Evolutionary conservation across 2,888 invertebrate genomes (phyloP).

Genomic region (Anorthoa munda): DNA sequence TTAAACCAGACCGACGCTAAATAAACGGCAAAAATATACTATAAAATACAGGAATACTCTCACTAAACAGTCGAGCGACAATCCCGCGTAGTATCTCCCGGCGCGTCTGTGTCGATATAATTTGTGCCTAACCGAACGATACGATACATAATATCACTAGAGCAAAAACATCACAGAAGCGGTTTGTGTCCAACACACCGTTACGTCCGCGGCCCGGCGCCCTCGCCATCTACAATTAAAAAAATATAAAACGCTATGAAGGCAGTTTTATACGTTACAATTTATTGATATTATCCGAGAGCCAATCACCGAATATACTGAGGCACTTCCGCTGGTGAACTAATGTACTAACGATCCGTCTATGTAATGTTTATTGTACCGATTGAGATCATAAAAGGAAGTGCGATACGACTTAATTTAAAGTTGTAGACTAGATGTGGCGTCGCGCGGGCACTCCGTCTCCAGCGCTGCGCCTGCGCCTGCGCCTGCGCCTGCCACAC

Average conservation of each 20-base stretch:
- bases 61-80: constrained; percentile 70
- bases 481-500: no score
- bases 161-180: constrained; percentile 89
- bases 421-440: constrained; percentile 75
- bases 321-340: constrained; percentile 86
- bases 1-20: constrained; percentile 81
- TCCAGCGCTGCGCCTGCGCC: constrained; percentile 55
- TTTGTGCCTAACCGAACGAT: constrained; percentile 71
- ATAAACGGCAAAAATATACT: constrained; percentile 86
- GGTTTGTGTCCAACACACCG: constrained; percentile 82
- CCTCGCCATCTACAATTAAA: constrained; percentile 81
- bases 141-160: constrained; percentile 77
- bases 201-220: constrained; percentile 76
- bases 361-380: constrained; percentile 60
- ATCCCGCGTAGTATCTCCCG: constrained; percentile 66
- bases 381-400: constrained; percentile 81
- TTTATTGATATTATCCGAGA: constrained; percentile 81
- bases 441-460: constrained; percentile 52
- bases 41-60: constrained; percentile 80
- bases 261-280: constrained; percentile 83
- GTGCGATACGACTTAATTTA: constrained; percentile 69
- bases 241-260: constrained; percentile 89
- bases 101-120: constrained; percentile 60
- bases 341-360: constrained; percentile 67
- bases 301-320: constrained; percentile 77